Conservation (phyloP, 1,140 invertebrate genomes). For the Gonioctena quinquepunctata region DNA sequence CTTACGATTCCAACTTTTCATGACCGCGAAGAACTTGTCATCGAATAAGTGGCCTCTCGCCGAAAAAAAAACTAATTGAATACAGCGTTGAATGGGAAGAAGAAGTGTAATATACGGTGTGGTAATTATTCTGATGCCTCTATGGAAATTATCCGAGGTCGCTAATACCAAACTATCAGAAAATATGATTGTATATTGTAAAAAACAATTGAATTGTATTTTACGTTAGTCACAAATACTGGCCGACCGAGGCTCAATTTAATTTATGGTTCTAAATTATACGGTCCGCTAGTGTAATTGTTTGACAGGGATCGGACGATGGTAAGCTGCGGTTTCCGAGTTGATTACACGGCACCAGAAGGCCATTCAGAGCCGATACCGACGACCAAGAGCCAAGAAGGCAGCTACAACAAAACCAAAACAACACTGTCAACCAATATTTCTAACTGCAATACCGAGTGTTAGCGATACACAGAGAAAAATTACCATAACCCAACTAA, state of each 20-base stretch:
- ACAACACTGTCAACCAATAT: background rate
- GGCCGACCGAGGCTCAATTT: conserved; percentile 18
- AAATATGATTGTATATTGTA: conserved; percentile 25
- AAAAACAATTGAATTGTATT: conserved; percentile 25
- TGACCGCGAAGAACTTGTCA: background rate
- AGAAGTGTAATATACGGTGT: conserved; percentile 16
- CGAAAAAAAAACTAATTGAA: conserved; percentile 1
- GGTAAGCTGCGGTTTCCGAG: conserved; percentile 18
- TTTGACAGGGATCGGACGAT: conserved; percentile 18
- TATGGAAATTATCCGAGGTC: conserved; percentile 22
- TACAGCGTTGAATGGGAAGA: background rate
- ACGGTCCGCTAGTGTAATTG: conserved; percentile 22
- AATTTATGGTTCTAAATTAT: conserved; percentile 26
- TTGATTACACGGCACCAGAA: conserved; percentile 22
- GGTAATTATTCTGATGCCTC: conserved; percentile 16
- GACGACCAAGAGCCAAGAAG: background rate
- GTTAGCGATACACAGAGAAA: background rate
- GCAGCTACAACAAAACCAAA: background rate
- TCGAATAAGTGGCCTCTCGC: background rate
- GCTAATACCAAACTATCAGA: conserved; percentile 25
- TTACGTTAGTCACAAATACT: conserved; percentile 16
- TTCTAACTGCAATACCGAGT: background rate
- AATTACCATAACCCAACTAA: too few relatives aligned
- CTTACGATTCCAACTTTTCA: too few relatives aligned
- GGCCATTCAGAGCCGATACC: background rate